These are phyloP conservation scores for Holacanthella duospinosa DNA, from an alignment of 2,888 invertebrate genomes.

Conservation along the genomic window DNA sequence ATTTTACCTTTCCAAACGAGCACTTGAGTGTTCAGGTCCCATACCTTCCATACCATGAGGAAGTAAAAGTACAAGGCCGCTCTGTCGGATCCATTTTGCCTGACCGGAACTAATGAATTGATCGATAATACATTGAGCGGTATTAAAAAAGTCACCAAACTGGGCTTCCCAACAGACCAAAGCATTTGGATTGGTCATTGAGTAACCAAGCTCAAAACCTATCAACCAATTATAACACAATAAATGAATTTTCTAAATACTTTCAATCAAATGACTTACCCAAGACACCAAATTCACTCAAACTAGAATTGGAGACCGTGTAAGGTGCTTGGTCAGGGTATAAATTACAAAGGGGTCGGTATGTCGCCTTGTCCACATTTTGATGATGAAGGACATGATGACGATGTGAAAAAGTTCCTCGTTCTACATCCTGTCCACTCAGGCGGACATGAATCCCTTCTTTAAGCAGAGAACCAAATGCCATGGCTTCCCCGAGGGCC, in stretches of 20 bases:
- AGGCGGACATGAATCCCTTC: conserved; percentile 94
- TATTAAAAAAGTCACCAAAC: conserved; percentile 91
- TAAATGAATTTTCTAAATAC: neutral
- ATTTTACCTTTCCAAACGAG: conserved; percentile 64
- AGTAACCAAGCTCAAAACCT: conserved; percentile 97
- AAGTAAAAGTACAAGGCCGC: conserved; percentile 84
- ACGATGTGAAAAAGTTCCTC: conserved; percentile 84
- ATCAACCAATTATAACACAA: too few relatives aligned
- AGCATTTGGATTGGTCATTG: conserved; percentile 95
- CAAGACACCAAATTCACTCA: conserved; percentile 86
- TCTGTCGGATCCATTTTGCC: conserved; percentile 96
- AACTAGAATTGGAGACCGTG: conserved; percentile 97
- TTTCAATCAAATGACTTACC: too few relatives aligned
- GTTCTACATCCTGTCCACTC: conserved; percentile 92
- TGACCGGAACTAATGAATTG: conserved; percentile 87
- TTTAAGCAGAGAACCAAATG: conserved; percentile 91
- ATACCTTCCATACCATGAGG: conserved; percentile 99
- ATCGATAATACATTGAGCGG: conserved; percentile 95
- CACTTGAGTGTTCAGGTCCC: conserved; percentile 95
- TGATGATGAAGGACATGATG: conserved; percentile 99
- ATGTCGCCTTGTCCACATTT: conserved; percentile 75
- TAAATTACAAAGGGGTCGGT: conserved; percentile 76
- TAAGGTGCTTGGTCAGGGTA: conserved; percentile 96
- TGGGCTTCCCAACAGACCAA: conserved; percentile 98
- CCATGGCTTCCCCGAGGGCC: conserved; percentile 98